Evolutionary conservation across 2,113 vertebrate genomes (phyloP), one percentile per base, ranked within the genome.

Genomic region (Lepisosteus oculatus): DNA sequence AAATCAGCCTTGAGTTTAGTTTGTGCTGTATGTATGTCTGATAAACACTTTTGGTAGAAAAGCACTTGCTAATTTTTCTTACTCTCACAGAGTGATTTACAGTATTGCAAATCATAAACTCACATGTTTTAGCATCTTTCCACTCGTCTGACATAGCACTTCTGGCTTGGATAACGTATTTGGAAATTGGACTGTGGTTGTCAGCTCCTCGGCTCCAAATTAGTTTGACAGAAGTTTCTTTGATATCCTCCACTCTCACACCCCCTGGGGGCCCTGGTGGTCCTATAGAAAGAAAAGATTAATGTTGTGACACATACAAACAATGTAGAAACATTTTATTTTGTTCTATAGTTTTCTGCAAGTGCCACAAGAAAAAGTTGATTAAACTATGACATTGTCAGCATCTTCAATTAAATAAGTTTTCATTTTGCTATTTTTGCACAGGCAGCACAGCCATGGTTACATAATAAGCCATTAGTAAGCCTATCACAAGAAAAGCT

Each of bases 161-260:
- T 83, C 91, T 93, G 81, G 88, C 92, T 79, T 98, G 96, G 78
- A 98, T 90, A 45, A 85, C 96, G 65, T 98, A 99, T 82, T 93
- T 98, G 80, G 97, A 98, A 86, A 99, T 97, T 68, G 97, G 97
- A 76, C 93, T 98, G 67, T 96, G 95, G 88, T 99, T 98, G 87
- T 98, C 95, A 76, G 95, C 92, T 51, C 97, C 97, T 1, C 94
- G 94, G 80, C 95, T 98, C 97, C 97, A 99, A 3, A 91, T 93
- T 72, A 99, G 80, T 2, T 83, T 92, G 63, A 95, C 91, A 42
- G 85, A 92, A 71, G 90, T 95, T 66, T 95, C 92, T 76, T 78
- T 90, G 54, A 94, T 89, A 17, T 97, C 88, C 81, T 92, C 90
- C 79, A 95, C 85, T 81, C 92, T 89, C 64, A 99, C 84, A 56